Conservation (phyloP, 2,797 vertebrate genomes). For the Melanotaenia trifasciata region DNA sequence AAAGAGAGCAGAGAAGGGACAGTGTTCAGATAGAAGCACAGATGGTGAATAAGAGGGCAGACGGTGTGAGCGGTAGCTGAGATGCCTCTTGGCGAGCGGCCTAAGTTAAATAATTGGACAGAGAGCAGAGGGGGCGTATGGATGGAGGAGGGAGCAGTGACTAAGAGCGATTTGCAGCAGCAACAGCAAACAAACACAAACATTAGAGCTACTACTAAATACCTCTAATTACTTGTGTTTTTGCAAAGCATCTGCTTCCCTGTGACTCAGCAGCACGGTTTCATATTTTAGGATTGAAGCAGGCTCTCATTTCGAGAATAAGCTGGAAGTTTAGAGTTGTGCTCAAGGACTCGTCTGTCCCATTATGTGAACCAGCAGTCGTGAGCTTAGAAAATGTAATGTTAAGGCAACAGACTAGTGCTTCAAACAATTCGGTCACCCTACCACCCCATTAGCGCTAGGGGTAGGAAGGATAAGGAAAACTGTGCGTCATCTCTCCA, state of each 20-base stretch:
- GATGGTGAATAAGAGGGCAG: constrained; percentile 77
- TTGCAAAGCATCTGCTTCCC: constrained; percentile 10
- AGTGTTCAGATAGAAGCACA: constrained; percentile 67
- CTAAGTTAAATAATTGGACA: constrained; percentile 76
- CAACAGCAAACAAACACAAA: constrained; percentile 60
- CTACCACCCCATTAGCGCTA: constrained; percentile 40
- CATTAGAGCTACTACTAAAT: constrained; percentile 33
- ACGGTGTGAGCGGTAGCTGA: constrained; percentile 64
- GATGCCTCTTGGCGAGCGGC: constrained; percentile 68
- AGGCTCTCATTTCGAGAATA: constrained; percentile 33
- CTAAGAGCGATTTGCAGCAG: constrained; percentile 41
- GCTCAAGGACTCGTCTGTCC: constrained; percentile 42
- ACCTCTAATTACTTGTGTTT: constrained; percentile 43
- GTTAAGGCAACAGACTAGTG: constrained; percentile 53
- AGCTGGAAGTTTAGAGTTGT: constrained; percentile 39
- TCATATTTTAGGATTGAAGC: constrained; percentile 37
- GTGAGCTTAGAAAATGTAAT: constrained; percentile 50
- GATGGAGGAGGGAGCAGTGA: constrained; percentile 53
- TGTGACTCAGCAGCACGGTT: constrained; percentile 41
- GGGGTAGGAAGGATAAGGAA: constrained; percentile 25
- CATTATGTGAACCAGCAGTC: constrained; percentile 40
- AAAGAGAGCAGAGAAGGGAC: constrained; percentile 64
- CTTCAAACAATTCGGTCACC: constrained; percentile 46
- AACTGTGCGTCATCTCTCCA: constrained; percentile 36
- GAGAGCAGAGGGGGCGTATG: constrained; percentile 55